A percentile compares a stretch with the other conserved stretches of the same genome.
Evolutionary conservation across 1,140 invertebrate species (phyloP).

Genomic region (Proales similis): DNA sequence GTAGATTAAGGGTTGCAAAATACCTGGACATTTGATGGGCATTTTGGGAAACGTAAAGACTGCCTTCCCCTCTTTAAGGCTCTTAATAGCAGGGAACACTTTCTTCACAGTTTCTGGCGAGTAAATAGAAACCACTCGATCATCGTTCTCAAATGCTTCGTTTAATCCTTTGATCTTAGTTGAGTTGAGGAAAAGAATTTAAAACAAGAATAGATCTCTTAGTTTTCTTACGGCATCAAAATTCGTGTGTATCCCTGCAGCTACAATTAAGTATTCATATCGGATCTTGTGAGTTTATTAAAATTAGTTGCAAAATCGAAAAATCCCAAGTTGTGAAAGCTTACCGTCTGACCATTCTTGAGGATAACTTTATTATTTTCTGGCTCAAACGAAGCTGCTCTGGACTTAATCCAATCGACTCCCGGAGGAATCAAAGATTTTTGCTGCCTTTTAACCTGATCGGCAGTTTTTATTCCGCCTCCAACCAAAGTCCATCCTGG

Average conservation of each 20-base stretch:
- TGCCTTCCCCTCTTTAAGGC: conserved; percentile 69
- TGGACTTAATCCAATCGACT: conserved; percentile 34
- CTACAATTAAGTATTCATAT: conserved; percentile 58
- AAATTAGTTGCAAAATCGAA: too few species aligned
- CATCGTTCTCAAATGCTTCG: conserved; percentile 64
- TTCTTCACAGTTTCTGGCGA: conserved; percentile 69
- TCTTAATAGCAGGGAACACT: conserved; percentile 66
- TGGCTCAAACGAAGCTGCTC: conserved; percentile 19
- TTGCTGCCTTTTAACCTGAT: conserved; percentile 54
- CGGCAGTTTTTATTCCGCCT: conserved; percentile 70
- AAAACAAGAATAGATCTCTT: conserved; percentile 54
- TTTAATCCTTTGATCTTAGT: conserved; percentile 71
- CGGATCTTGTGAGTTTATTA: conserved; percentile 45
- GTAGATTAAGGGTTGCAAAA: too few species aligned
- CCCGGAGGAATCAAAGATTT: conserved; percentile 12
- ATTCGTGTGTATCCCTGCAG: conserved; percentile 61
- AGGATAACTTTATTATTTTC: conserved; percentile 10
- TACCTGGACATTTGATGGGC: conserved; percentile 90
- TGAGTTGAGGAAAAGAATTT: too few species aligned
- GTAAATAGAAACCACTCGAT: conserved; percentile 81
- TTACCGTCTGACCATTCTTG: conserved; percentile 35
- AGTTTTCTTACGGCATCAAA: conserved; percentile 23
- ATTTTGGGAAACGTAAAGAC: conserved; percentile 86
- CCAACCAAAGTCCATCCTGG: conserved; percentile 87
- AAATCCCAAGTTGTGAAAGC: too few species aligned